These are phyloP conservation scores for Lycocerus yunnanus DNA, from an alignment of 2,888 invertebrate species.

Conservation along the genomic window DNA sequence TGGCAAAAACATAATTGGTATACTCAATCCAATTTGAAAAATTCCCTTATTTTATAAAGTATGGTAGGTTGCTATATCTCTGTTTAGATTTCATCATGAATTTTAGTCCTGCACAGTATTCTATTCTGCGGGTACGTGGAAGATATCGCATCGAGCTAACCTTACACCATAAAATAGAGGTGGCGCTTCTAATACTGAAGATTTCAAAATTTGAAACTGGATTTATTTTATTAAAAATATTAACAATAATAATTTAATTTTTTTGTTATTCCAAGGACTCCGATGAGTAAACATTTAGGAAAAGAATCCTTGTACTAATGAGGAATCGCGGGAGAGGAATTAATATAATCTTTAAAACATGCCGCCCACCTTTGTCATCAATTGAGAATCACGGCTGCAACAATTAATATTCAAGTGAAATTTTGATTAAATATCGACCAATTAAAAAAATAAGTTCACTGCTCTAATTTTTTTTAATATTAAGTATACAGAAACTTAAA, in stretches of 20 bases:
- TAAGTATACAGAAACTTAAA: not conserved
- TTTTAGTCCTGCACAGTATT: too few relatives aligned
- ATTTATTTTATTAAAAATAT: too few relatives aligned
- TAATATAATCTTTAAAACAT: not conserved
- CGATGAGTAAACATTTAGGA: too few relatives aligned
- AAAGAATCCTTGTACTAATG: too few relatives aligned
- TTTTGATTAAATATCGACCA: not conserved
- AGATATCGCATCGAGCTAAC: not conserved
- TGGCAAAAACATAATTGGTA: not conserved
- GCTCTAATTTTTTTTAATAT: not conserved
- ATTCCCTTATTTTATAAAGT: not conserved
- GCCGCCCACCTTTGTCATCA: not conserved
- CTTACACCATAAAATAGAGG: not conserved
- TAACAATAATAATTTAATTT: too few relatives aligned
- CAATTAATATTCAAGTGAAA: not conserved
- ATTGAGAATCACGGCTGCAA: not conserved
- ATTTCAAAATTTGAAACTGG: too few relatives aligned
- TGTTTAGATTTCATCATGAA: not conserved
- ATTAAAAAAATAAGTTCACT: not conserved
- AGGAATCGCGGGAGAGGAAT: not conserved
- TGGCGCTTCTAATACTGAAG: too few relatives aligned
- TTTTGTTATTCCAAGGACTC: too few relatives aligned
- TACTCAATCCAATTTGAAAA: too few relatives aligned
- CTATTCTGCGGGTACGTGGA: not conserved
- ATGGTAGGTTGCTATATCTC: not conserved